Evolutionary conservation across 2,888 invertebrate genomes (phyloP), one percentile per base, ranked within the genome.

Genomic region (Geotrupes spiniger): DNA sequence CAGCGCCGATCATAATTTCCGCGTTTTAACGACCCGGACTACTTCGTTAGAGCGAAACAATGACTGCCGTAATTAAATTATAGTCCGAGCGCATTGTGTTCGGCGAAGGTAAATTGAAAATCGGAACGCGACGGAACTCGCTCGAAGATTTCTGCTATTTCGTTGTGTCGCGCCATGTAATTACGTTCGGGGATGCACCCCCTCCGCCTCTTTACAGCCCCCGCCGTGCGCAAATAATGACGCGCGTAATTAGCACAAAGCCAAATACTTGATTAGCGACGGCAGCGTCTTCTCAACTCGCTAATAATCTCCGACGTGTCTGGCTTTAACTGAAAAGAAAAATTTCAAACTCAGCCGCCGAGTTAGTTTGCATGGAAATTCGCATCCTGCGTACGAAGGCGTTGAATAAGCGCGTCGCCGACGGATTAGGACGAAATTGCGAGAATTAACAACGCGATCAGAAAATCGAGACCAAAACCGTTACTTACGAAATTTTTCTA

Each of bases 31-130:
- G 62, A 63, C 54, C 52, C 54, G 52, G 54, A 58, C 61, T 60
- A 63, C 56, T 60, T 59, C 55, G 59, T 64, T 62, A 61, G 59
- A 54, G 48, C 56, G 58, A 60, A 62, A 63, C 63, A 63, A 61
- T 59, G 61, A 64, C 62, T 61, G 56, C 52, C 57, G 53, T 52
- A 61, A 61, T 56, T 60, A 49, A 56, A 60, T 62, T 61, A 61
- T 59, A 42, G 47, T 49, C 21, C 52, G 58, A 54, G 52, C 57
- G 53, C 55, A 59, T 58, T 54, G 27, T n/a, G n/a, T 49, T 52
- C 50, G 53, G 50, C 52, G 36, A 51, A 50, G 48, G 50, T 28
- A 53, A 52, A 58, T 54, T 55, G 53, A 51, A 58, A 55, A 53
- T 51, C 49, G 49, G 50, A 42, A 48, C 46, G 31, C 10, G 46